Evolutionary conservation across 2,113 vertebrate genomes (phyloP), one percentile per base, ranked within the genome.

Genomic region (Electrona antarctica): DNA sequence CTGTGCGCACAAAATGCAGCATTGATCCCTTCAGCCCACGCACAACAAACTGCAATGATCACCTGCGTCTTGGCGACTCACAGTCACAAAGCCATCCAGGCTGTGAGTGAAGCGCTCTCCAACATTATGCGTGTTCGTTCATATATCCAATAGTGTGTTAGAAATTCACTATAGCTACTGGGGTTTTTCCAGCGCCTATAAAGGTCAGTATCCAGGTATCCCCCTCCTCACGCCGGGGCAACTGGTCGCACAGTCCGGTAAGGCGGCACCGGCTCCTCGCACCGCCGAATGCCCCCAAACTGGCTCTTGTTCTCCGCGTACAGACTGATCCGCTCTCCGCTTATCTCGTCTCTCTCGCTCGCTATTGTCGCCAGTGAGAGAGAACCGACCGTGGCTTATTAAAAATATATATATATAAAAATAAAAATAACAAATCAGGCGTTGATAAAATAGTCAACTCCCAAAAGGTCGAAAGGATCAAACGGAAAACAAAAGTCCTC

Each of bases 21-120:
- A 12, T 3, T 62, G 55, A 50, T 67, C 64, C 0, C 41, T n/a
- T 45, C 63, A 48, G 6, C 47, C 64, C 46, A 7, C 51, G 8
- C 1, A 48, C 1, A 48, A 57, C 41, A 81, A 70, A 56, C 65
- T 51, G 75, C 67, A 86, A 75, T 41, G 33, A 41, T 90, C 89
- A 93, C 90, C 91, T 92, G 88, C 79, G 82, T 84, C 50, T 79
- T 49, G 64, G 73, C 69, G 72, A 79, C 71, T 72, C 76, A 66
- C 21, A 51, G 15, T 68, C 60, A 48, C 49, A 49, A 2, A 11
- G 45, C 67, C 46, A 14, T 7, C 12, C 33, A 9, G 21, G 49
- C 78, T 70, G 67, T 79, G 69, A n/a, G 7, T 7, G 55, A 48
- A 45, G 60, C 47, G 74, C 63, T 81, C 73, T 81, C 71, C 82